Base-by-base conservation (phyloP, 2,113 vertebrate species). In the Entelurus aequoreus region DNA sequence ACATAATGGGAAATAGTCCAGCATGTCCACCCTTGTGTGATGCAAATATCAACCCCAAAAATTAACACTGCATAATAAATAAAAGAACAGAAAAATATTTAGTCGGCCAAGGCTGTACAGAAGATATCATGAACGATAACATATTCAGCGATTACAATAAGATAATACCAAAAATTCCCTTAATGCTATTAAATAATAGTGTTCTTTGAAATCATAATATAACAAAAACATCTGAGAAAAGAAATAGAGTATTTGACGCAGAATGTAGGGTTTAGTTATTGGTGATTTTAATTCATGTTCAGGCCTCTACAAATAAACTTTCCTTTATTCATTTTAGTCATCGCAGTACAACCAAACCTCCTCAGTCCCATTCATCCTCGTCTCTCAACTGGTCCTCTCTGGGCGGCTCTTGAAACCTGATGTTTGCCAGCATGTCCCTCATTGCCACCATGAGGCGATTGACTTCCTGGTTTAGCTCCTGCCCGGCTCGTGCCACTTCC, bases 391-490 rank as follows among this genome's bases (percentile, higher is more conserved):
- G 93, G 90, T 48, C 95, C 69, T 28, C 84, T 82, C 47, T 90
- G 37, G 37, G 92, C 57, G 84, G 95, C 78, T 95, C 96, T 59
- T 94, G 94, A 76, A 99, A 96, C 78, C 93, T 93, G 83, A 99
- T 97, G 87, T 98, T 97, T 19, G 94, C 96, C 88, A 99, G 88
- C 94, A 99, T 96, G 90, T 98, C 97, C 14, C 96, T 90, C 91
- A 99, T 94, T 5, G 95, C 97, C 40, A 93, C 93, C 95, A 99
- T 98, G 5, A 98, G 91, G 66, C 94, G 86, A 77, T 98, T 95
- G 67, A 99, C 90, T 67, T 95, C 96, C 64, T 96, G 95, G 85
- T 98, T 94, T 6, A 94, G 89, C 63, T 94, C 94, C 72, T 91
- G 92, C 0, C 92, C 94, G 0, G 92, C 94, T 16, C 90, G 91